Percentiles rank a stretch among this genome's conserved stretches.
Conservation (phyloP, 1,140 invertebrate species). For the Pseudomyrmex pallidus region DNA sequence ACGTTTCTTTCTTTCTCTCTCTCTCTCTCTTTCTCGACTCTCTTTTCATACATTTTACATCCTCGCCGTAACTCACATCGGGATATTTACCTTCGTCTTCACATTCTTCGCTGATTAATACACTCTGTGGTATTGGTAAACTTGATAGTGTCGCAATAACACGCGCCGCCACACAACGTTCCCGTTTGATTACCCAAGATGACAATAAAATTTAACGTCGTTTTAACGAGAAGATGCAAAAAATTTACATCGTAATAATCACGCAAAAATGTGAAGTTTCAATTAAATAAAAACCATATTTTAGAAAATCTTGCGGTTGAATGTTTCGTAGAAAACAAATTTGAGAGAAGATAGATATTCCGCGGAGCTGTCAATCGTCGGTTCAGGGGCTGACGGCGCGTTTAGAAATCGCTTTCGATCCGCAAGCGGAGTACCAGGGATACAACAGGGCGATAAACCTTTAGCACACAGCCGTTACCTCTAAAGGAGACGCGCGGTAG, state of each 20-base stretch:
- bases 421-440: background rate
- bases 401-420: conserved; percentile 42
- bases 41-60: conserved; percentile 32
- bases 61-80: background rate
- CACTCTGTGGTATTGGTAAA: background rate
- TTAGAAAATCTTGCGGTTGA: too few relatives aligned
- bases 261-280: background rate
- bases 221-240: too few relatives aligned
- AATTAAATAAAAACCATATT: background rate
- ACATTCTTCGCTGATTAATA: conserved; percentile 17
- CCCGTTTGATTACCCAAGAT: background rate
- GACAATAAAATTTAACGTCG: background rate
- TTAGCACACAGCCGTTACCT: conserved; percentile 26
- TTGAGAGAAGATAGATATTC: background rate
- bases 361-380: background rate
- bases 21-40: background rate
- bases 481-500: conserved; percentile 10
- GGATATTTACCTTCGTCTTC: conserved; percentile 27
- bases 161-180: conserved; percentile 2
- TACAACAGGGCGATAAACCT: conserved; percentile 64
- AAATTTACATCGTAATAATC: too few relatives aligned
- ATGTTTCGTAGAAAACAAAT: background rate
- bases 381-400: background rate
- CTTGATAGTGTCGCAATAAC: conserved; percentile 28
- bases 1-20: background rate